Conservation (phyloP, 2,113 vertebrate species). For the Psettodes erumei region DNA sequence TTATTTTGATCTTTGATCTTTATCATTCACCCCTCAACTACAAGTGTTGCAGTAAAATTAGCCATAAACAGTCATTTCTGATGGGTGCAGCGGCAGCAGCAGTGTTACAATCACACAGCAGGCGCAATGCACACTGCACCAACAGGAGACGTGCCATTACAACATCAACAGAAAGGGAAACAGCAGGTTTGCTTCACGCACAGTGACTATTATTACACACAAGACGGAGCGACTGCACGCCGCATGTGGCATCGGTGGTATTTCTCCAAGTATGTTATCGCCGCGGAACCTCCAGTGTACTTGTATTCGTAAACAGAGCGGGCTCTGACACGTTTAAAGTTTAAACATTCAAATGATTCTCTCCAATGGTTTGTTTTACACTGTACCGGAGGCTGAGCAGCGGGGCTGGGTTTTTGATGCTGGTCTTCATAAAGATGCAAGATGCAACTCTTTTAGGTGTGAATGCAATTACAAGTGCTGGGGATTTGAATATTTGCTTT, state of each 20-base stretch:
- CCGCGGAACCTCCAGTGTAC: too few relatives aligned
- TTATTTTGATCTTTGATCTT: neutral
- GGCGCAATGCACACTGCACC: neutral
- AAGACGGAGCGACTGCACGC: neutral
- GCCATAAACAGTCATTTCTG: too few relatives aligned
- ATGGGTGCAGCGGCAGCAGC: neutral
- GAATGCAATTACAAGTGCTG: neutral
- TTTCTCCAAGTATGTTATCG: conserved; percentile 11
- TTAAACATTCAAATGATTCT: neutral
- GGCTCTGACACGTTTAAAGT: conserved; percentile 16
- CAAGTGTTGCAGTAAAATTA: too few relatives aligned
- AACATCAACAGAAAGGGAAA: conserved; percentile 24
- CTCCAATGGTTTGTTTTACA: neutral
- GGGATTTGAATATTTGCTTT: neutral
- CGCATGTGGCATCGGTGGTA: conserved; percentile 2
- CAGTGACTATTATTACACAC: conserved; percentile 50
- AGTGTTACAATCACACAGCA: neutral
- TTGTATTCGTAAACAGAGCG: neutral
- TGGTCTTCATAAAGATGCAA: neutral
- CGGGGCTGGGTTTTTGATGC: neutral
- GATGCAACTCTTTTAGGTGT: neutral
- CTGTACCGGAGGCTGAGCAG: neutral
- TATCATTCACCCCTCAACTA: neutral
- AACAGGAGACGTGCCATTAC: conserved; percentile 44
- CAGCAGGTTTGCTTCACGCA: conserved; percentile 16